These are phyloP conservation scores for Abrostola triplasia DNA, from an alignment of 2,888 invertebrate genomes.

Conservation along the genomic window DNA sequence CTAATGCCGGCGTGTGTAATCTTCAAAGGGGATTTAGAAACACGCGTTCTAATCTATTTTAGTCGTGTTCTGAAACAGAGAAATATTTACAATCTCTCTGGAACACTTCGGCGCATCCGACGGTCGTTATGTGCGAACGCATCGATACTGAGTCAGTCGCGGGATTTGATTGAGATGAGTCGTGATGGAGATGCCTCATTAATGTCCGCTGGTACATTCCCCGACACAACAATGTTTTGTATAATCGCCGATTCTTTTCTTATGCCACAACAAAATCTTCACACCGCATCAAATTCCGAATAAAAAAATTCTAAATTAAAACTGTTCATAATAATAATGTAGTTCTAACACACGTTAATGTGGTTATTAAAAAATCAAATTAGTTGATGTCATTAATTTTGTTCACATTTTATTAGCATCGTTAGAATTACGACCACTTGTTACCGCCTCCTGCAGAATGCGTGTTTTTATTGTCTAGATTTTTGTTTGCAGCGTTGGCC, in stretches of 20 bases:
- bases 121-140: conserved; percentile 85
- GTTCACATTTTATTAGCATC: conserved; percentile 48
- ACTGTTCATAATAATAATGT: conserved; percentile 33
- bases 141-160: conserved; percentile 82
- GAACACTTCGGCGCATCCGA: conserved; percentile 88
- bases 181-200: conserved; percentile 80
- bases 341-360: conserved; percentile 26
- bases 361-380: conserved; percentile 32
- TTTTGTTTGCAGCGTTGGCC: conserved; percentile 26
- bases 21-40: conserved; percentile 89
- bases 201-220: conserved; percentile 70
- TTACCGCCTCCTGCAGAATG: conserved; percentile 30
- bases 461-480: conserved; percentile 46
- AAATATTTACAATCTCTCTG: conserved; percentile 88
- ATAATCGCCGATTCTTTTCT: conserved; percentile 47
- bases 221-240: conserved; percentile 55
- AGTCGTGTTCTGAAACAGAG: conserved; percentile 87
- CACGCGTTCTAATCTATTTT: conserved; percentile 88
- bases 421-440: conserved; percentile 41
- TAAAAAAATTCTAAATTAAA: conserved; percentile 17
- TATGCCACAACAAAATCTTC: conserved; percentile 17
- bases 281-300: conserved; percentile 19
- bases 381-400: conserved; percentile 42
- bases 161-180: conserved; percentile 79
- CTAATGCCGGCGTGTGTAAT: conserved; percentile 88